Percentiles rank a stretch among this genome's conserved stretches.
Conservation (phyloP, 1,140 invertebrate genomes). For the Acromyrmex echinatior region DNA sequence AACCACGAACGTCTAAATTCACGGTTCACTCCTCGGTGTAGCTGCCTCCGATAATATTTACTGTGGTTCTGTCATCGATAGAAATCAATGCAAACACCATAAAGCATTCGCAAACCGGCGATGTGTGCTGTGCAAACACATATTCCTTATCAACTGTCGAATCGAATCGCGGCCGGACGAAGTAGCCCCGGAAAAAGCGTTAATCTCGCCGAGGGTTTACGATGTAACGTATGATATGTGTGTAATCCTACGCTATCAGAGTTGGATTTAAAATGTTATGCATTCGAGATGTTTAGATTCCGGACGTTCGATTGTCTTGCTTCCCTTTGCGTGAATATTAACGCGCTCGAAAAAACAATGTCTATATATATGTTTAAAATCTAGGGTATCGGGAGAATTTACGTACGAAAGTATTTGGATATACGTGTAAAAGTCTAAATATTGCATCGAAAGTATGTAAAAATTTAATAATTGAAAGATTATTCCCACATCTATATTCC, state of each 20-base stretch:
- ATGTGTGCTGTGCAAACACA: conserved; percentile 66
- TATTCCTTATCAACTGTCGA: conserved; percentile 55
- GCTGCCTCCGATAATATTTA: conserved; percentile 77
- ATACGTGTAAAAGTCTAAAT: neutral
- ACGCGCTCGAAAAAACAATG: neutral
- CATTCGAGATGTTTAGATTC: conserved; percentile 43
- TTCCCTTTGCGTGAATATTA: neutral
- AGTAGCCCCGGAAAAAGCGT: conserved; percentile 40
- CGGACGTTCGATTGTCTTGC: neutral
- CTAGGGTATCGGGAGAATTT: neutral
- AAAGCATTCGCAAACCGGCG: conserved; percentile 63
- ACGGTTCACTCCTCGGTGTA: conserved; percentile 9
- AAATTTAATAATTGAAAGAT: neutral
- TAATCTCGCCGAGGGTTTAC: conserved; percentile 49
- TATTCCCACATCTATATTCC: neutral
- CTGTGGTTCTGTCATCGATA: conserved; percentile 66
- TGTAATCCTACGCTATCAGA: neutral
- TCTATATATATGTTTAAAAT: neutral
- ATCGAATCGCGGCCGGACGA: conserved; percentile 33
- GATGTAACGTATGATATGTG: neutral
- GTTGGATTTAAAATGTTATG: conserved; percentile 47
- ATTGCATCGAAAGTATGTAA: neutral
- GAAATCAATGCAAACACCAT: conserved; percentile 77
- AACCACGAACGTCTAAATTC: conserved; percentile 32
- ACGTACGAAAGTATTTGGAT: neutral